These are phyloP conservation scores for Sula dactylatra DNA, from an alignment of 2,113 vertebrate species.

Conservation along the genomic window DNA sequence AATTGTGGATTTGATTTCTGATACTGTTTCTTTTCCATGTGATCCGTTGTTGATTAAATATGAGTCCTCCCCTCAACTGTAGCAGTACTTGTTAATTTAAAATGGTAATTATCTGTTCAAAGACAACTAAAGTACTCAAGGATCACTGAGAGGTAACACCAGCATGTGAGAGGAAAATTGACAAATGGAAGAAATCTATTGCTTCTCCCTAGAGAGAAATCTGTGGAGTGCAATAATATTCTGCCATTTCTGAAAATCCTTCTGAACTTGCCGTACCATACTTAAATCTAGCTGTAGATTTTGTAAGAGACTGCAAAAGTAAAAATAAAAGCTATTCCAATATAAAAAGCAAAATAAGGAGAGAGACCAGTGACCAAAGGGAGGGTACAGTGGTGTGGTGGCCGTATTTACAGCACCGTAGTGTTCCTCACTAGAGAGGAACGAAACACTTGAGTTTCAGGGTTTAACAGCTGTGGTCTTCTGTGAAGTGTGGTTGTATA, in stretches of 20 bases:
- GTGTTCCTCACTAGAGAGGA: background rate
- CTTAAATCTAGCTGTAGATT: background rate
- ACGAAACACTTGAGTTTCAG: background rate
- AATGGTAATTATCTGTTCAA: background rate
- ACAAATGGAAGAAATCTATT: background rate
- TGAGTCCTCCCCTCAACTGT: background rate
- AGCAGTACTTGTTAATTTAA: background rate
- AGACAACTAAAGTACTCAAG: background rate
- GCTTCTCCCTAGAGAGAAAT: background rate
- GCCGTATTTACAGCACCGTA: rapidly evolving
- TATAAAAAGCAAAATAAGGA: background rate
- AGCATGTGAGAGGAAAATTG: background rate
- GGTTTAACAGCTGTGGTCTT: background rate
- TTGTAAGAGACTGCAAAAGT: background rate
- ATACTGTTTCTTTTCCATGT: background rate
- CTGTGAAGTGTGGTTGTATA: background rate
- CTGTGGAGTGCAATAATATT: background rate
- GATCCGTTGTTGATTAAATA: background rate
- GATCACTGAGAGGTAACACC: background rate
- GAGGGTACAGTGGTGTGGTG: background rate
- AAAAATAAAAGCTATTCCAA: background rate
- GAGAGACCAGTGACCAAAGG: background rate
- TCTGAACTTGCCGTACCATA: background rate
- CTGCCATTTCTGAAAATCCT: background rate
- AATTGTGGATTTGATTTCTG: background rate